Base-by-base conservation (phyloP, 2,888 invertebrate species). In the Macroteleia sp. region DNA sequence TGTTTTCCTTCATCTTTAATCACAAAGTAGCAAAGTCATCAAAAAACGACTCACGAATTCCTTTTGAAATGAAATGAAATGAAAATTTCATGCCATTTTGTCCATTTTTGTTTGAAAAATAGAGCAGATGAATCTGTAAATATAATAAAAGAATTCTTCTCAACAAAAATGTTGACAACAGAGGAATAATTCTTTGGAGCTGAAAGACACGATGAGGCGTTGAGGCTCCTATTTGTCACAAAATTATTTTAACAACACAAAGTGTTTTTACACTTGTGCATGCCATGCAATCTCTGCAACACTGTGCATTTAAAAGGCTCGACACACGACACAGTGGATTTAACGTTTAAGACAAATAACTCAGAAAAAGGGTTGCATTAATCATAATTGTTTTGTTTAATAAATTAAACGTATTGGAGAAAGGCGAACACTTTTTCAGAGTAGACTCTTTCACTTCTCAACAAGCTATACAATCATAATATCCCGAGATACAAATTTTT, bases 81-180 rank as follows among this genome's bases (percentile, higher is more conserved):
- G 17, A 59, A 73, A 73, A 73, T 73, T 73, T 73, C 73, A 66
- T 66, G 66, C 66, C 74, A 74, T 67, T 67, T 67, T 66, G 74
- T 67, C 66, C 59, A 66, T 73, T 9, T 66, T 59, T 41, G 17
- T 59, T 25, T 28, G 19, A 10, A 39, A 39, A n/a, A n/a, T n/a
- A n/a, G n/a, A n/a, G n/a, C n/a, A n/a, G n/a, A n/a, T n/a, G n/a
- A n/a, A n/a, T n/a, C n/a, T 62, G 44, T 46, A 42, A 34, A 70
- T 59, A 42, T 6, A 34, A 14, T 17, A 54, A 14, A 25, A 50
- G 10, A 48, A 14, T 61, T 61, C 61, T 36, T 56, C 20, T 34
- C 28, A 28, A 71, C 22, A 52, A 64, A 52, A 56, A 30, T 61
- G 44, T 54, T 56, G 61, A 61, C 25, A 17, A 71, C 54, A 25